phyloP scores from a whole-genome alignment of 2,888 invertebrate species.

The Trachelus iudaicus region DNA sequence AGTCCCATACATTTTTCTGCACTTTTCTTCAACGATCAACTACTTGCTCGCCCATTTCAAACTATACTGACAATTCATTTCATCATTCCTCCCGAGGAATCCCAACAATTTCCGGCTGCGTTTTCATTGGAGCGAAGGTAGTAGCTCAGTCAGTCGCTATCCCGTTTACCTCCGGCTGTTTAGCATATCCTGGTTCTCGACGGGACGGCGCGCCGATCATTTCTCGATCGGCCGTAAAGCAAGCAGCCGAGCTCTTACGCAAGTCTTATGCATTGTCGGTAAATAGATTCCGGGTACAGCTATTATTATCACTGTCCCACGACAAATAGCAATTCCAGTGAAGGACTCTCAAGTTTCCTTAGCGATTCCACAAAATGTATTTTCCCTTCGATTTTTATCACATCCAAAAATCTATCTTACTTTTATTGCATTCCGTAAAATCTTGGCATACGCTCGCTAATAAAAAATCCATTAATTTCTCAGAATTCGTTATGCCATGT shows the following conservation, averaged over 20 bases:
- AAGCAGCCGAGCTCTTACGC: conserved; percentile 28
- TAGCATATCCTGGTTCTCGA: conserved; percentile 35
- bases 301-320: not conserved
- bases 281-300: conserved; percentile 10
- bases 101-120: conserved; percentile 28
- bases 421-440: not conserved
- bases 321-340: not conserved
- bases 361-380: not conserved
- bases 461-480: not conserved
- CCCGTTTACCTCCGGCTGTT: not conserved
- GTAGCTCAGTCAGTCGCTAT: not conserved
- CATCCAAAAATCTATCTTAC: not conserved
- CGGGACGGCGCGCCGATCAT: conserved; percentile 31
- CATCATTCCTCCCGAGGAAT: conserved; percentile 12
- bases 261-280: conserved; percentile 29
- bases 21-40: not conserved
- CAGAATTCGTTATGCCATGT: not conserved
- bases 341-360: not conserved
- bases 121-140: not conserved
- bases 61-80: not conserved
- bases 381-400: not conserved
- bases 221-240: conserved; percentile 31
- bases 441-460: not conserved
- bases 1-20: not conserved
- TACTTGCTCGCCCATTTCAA: not conserved